Conservation (phyloP, 2,888 invertebrate genomes). For the Aleiodes testaceus region DNA sequence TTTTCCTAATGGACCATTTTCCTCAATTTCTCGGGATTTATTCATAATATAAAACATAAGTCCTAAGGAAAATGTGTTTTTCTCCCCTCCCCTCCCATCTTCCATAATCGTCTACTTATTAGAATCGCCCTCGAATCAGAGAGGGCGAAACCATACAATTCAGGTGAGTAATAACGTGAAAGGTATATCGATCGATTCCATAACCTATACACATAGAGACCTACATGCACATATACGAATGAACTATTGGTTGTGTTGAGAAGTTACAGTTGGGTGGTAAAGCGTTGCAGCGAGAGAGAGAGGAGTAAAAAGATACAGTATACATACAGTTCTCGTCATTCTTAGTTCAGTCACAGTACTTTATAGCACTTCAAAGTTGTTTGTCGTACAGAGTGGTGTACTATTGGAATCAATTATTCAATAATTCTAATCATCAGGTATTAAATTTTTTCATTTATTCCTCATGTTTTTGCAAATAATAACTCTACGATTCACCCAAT, state of each 20-base stretch:
- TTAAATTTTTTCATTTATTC: slow-evolving; percentile 14
- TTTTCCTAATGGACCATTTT: too few relatives aligned
- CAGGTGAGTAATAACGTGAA: slow-evolving; percentile 27
- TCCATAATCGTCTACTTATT: too few relatives aligned
- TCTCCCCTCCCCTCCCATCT: too few relatives aligned
- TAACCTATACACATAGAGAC: too few relatives aligned
- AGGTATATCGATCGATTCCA: too few relatives aligned
- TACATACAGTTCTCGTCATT: slow-evolving; percentile 48
- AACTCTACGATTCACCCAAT: background rate
- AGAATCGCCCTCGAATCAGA: slow-evolving; percentile 43
- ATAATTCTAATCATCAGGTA: slow-evolving; percentile 45
- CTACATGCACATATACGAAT: too few relatives aligned
- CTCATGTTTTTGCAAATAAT: slow-evolving; percentile 25
- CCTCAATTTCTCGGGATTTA: too few relatives aligned
- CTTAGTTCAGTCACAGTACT: slow-evolving; percentile 43
- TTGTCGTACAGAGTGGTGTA: background rate
- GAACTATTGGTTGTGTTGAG: too few relatives aligned
- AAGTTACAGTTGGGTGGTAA: too few relatives aligned
- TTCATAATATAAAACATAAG: too few relatives aligned
- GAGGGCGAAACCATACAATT: slow-evolving; percentile 40
- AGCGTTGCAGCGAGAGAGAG: too few relatives aligned
- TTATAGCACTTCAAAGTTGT: slow-evolving; percentile 44
- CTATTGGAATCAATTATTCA: background rate
- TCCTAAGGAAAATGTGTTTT: too few relatives aligned
- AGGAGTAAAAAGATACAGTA: slow-evolving; percentile 16